A percentile compares a stretch with the other conserved stretches of the same genome.
phyloP scores from a whole-genome alignment of 2,888 invertebrate species.

The Drosophila nigricruria region DNA sequence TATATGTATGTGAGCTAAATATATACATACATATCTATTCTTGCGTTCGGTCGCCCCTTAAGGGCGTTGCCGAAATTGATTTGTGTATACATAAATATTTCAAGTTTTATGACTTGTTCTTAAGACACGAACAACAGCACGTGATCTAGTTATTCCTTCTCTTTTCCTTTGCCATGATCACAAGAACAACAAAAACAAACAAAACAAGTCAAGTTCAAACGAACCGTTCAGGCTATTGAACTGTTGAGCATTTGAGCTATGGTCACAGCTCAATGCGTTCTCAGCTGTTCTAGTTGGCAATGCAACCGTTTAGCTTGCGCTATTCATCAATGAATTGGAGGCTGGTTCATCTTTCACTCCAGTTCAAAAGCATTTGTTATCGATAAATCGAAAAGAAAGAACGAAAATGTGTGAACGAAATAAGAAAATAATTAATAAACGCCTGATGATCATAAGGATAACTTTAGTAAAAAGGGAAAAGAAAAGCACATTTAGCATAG shows the following conservation, averaged over 20 bases:
- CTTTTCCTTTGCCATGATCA: not conserved
- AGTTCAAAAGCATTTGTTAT: not conserved
- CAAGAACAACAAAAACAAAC: too few relatives aligned
- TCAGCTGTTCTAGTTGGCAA: not conserved
- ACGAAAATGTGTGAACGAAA: not conserved
- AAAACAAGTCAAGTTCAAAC: not conserved
- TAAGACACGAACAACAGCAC: too few relatives aligned
- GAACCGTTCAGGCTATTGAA: not conserved
- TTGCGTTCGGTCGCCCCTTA: too few relatives aligned
- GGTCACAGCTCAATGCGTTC: not conserved
- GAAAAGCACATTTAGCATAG: not conserved
- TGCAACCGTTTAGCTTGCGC: not conserved
- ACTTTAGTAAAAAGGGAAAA: not conserved
- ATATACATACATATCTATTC: too few relatives aligned
- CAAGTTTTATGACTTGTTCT: too few relatives aligned
- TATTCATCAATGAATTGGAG: not conserved
- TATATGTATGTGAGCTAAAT: too few relatives aligned
- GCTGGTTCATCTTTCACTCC: not conserved
- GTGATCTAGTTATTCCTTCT: not conserved
- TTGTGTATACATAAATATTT: too few relatives aligned
- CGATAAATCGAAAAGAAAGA: not conserved
- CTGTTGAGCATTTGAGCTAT: constrained; percentile 2
- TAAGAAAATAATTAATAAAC: not conserved
- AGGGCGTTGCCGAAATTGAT: too few relatives aligned
- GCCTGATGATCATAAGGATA: too few relatives aligned